phyloP scores from a whole-genome alignment of 2,113 vertebrate species.

The Lasiurus borealis region DNA sequence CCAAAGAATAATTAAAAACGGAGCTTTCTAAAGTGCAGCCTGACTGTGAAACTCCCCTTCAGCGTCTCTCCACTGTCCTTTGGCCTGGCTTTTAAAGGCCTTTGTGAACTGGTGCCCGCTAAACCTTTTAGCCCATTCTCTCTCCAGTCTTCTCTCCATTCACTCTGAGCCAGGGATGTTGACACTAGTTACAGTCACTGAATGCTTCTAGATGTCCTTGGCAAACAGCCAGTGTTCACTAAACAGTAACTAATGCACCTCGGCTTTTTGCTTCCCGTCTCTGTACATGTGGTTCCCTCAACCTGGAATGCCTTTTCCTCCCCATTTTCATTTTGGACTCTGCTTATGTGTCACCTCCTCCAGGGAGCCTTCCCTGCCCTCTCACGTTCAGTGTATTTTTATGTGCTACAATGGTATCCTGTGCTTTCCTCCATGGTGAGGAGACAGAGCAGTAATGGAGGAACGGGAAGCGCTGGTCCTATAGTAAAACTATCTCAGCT shows the following conservation, averaged over 20 bases:
- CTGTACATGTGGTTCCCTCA: background rate
- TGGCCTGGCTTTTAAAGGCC: background rate
- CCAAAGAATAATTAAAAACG: background rate
- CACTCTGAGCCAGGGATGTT: background rate
- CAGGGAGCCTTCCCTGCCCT: background rate
- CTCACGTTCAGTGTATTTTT: background rate
- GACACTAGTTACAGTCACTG: background rate
- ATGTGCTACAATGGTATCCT: background rate
- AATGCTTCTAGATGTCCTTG: background rate
- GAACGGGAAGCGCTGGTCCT: background rate
- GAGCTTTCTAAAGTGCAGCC: conserved; percentile 18
- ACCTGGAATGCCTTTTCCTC: background rate
- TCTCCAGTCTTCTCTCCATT: background rate
- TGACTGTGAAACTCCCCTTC: background rate
- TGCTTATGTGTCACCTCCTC: background rate
- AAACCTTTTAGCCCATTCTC: background rate
- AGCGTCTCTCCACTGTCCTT: background rate
- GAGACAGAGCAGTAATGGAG: background rate
- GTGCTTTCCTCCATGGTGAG: background rate
- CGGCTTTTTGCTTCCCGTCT: background rate
- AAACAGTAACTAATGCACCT: background rate
- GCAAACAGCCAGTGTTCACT: background rate
- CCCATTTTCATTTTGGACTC: background rate
- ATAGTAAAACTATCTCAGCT: background rate
- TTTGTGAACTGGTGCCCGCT: background rate